These are phyloP conservation scores for Prorops nasuta DNA, from an alignment of 1,140 invertebrate genomes.

Conservation along the genomic window DNA sequence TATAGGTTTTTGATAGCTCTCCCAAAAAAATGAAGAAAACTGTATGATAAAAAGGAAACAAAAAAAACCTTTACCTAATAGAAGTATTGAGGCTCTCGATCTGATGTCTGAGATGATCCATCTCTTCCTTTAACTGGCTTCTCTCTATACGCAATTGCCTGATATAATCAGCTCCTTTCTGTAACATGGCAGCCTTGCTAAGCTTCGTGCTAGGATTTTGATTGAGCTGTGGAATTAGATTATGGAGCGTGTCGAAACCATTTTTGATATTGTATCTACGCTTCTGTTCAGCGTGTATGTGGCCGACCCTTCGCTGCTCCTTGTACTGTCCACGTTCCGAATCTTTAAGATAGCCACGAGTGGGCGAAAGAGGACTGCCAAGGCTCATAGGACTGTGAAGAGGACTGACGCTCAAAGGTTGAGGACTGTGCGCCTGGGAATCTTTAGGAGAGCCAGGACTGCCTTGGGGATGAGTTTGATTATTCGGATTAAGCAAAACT, in stretches of 20 bases:
- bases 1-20: neutral
- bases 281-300: slow-evolving; percentile 98
- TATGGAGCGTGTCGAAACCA: slow-evolving; percentile 92
- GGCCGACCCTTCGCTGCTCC: slow-evolving; percentile 76
- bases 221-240: slow-evolving; percentile 88
- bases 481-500: slow-evolving; percentile 39
- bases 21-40: neutral
- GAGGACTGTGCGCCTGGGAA: slow-evolving; percentile 43
- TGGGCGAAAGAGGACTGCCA: slow-evolving; percentile 49
- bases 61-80: slow-evolving; percentile 68
- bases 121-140: slow-evolving; percentile 85
- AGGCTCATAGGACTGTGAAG: slow-evolving; percentile 52
- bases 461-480: slow-evolving; percentile 34
- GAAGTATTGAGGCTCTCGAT: slow-evolving; percentile 88
- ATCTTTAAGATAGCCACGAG: slow-evolving; percentile 37
- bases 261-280: slow-evolving; percentile 96
- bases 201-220: slow-evolving; percentile 89
- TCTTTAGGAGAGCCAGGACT: slow-evolving; percentile 52
- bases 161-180: slow-evolving; percentile 96
- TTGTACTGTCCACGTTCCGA: slow-evolving; percentile 52
- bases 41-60: slow-evolving; percentile 1
- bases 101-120: slow-evolving; percentile 80
- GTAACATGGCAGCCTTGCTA: slow-evolving; percentile 94
- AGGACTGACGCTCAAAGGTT: slow-evolving; percentile 52
- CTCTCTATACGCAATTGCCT: slow-evolving; percentile 84